These are phyloP conservation scores for Phoxinus phoxinus DNA, from an alignment of 2,113 vertebrate genomes.

Conservation along the genomic window DNA sequence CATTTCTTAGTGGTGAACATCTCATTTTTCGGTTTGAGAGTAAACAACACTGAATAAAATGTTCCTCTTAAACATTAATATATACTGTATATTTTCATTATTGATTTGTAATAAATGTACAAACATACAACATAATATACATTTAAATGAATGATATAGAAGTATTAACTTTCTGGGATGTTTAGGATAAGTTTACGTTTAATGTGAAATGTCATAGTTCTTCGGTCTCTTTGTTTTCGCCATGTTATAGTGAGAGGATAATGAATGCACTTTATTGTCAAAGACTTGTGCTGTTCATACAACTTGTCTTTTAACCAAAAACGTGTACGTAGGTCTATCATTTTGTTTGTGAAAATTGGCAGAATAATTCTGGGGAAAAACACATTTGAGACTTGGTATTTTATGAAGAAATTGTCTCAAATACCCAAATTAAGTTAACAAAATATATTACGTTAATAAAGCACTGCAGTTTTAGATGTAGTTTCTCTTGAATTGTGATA, in stretches of 20 bases:
- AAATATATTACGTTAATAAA: not conserved
- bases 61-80: not conserved
- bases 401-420: not conserved
- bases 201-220: not conserved
- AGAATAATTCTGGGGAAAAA: not conserved
- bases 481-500: not conserved
- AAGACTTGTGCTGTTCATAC: constrained; percentile 56
- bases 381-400: not conserved
- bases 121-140: not conserved
- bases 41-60: not conserved
- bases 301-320: constrained; percentile 67
- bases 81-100: not conserved
- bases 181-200: constrained; percentile 7
- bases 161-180: not conserved
- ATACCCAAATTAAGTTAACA: not conserved
- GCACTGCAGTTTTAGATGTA: not conserved
- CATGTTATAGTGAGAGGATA: constrained; percentile 28
- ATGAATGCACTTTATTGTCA: constrained; percentile 72
- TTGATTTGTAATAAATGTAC: not conserved
- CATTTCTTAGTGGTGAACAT: not conserved
- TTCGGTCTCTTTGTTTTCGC: constrained; percentile 15
- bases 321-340: not conserved
- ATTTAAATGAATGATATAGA: not conserved
- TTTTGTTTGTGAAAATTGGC: constrained; percentile 48
- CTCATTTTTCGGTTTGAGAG: not conserved